Evolutionary conservation across 2,888 invertebrate genomes (phyloP), one percentile per base, ranked within the genome.

Genomic region (Nemurella pictetii): DNA sequence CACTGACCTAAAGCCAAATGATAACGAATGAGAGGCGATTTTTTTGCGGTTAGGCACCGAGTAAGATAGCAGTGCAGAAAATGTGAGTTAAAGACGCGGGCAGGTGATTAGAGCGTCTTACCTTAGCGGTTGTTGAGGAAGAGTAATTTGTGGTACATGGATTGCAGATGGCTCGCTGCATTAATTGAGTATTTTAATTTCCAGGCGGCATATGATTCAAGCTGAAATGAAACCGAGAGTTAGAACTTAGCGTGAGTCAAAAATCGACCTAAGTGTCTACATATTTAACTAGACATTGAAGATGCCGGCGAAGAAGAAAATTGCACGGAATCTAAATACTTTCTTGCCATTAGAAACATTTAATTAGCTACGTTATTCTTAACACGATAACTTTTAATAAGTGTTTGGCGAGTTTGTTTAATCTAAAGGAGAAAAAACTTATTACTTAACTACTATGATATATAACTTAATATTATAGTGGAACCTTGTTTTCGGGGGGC

Each of bases 1-100:
- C 85, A 85, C 74, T 86, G 86, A 86, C 86, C 85, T 77, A 84
- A 32, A 78, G 27, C 80, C 80, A 81, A 35, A 81, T 81, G 36
- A 81, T 81, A 81, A 81, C 32, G 80, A 81, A 81, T 81, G 36
- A 81, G 20, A 81, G 80, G 12, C 30, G 27, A 35, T 5, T 27
- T 78, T 78, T 78, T 78, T 78, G 28, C 28, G 27, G 30, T 28
- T 78, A 20, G n/a, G n/a, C n/a, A n/a, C n/a, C n/a, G n/a, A n/a
- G n/a, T n/a, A n/a, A n/a, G n/a, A n/a, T n/a, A n/a, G n/a, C n/a
- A n/a, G n/a, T 78, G 29, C 78, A 4, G 78, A 78, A 78, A 78
- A 25, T 74, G 55, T 55, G 55, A 12, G 55, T 55, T 20, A 55
- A 20, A 20, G 55, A 55, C 55, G 55, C 32, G 20, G 55, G 78